phyloP scores from a whole-genome alignment of 2,797 vertebrate genomes.

The Acanthurus lineatus region DNA sequence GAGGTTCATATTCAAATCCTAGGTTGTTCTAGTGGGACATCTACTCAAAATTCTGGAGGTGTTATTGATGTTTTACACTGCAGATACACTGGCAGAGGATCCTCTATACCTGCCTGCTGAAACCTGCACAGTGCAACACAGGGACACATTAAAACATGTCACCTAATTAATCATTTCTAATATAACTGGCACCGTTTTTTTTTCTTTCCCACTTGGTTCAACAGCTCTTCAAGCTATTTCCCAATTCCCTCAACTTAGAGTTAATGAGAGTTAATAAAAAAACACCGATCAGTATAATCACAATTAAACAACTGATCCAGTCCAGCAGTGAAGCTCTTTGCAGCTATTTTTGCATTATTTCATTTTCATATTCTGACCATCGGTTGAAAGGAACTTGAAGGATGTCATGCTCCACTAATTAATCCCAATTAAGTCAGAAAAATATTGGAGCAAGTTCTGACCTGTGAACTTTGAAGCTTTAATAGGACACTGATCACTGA shows the following conservation, averaged over 20 bases:
- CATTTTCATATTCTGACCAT: not conserved
- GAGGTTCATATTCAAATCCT: constrained; percentile 9
- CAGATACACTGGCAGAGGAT: constrained; percentile 14
- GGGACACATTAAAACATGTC: constrained; percentile 27
- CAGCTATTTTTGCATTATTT: not conserved
- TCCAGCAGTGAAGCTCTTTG: not conserved
- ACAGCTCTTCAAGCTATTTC: constrained; percentile 12
- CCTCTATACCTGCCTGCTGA: constrained; percentile 16
- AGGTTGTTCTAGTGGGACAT: constrained; percentile 13
- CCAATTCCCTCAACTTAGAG: not conserved
- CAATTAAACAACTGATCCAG: not conserved
- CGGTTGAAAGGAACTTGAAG: not conserved
- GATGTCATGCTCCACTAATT: no score
- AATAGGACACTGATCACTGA: no score
- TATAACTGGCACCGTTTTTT: constrained; percentile 13
- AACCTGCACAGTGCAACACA: constrained; percentile 1
- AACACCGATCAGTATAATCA: constrained; percentile 9
- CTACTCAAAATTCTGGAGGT: constrained; percentile 14
- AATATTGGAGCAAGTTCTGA: no score
- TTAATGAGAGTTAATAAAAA: constrained; percentile 4
- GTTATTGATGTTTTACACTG: not conserved
- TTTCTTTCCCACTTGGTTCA: constrained; percentile 9
- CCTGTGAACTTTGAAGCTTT: no score
- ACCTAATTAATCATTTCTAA: constrained; percentile 26
- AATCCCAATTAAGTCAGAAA: no score